These are phyloP conservation scores for Apis florea DNA, from an alignment of 1,140 invertebrate genomes.

Conservation along the genomic window DNA sequence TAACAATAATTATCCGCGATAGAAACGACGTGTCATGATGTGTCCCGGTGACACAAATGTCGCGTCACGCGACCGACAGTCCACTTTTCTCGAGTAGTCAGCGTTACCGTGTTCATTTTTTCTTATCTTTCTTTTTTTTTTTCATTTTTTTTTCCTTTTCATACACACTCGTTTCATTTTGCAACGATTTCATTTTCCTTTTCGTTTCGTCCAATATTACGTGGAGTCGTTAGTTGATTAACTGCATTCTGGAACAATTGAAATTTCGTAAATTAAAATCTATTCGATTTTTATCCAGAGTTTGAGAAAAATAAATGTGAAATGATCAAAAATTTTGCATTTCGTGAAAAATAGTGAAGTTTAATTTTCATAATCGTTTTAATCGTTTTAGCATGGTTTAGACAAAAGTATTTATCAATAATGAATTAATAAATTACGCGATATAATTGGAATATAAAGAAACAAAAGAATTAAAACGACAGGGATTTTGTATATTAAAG, in stretches of 20 bases:
- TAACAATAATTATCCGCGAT: conserved; percentile 34
- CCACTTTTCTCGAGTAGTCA: conserved; percentile 33
- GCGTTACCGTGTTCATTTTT: conserved; percentile 16
- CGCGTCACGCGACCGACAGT: conserved; percentile 39
- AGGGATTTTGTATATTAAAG: no score
- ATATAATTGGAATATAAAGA: no score
- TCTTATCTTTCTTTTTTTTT: not conserved
- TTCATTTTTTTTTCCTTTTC: not conserved
- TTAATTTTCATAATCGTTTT: no score
- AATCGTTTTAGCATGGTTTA: no score
- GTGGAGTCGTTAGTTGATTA: conserved; percentile 11
- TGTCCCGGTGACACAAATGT: conserved; percentile 46
- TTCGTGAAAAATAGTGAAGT: not conserved
- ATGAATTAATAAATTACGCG: no score
- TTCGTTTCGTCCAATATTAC: not conserved
- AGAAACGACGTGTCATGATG: conserved; percentile 26
- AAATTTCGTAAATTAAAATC: not conserved
- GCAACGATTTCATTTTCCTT: not conserved
- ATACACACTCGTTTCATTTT: not conserved
- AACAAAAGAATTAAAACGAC: no score
- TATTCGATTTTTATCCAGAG: no score
- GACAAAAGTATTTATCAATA: no score
- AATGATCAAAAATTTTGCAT: not conserved
- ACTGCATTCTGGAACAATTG: not conserved
- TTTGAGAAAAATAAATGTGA: not conserved